A percentile compares a stretch with the other conserved stretches of the same genome.
Conservation (phyloP, 2,113 vertebrate genomes). For the Acanthochromis polyacanthus region DNA sequence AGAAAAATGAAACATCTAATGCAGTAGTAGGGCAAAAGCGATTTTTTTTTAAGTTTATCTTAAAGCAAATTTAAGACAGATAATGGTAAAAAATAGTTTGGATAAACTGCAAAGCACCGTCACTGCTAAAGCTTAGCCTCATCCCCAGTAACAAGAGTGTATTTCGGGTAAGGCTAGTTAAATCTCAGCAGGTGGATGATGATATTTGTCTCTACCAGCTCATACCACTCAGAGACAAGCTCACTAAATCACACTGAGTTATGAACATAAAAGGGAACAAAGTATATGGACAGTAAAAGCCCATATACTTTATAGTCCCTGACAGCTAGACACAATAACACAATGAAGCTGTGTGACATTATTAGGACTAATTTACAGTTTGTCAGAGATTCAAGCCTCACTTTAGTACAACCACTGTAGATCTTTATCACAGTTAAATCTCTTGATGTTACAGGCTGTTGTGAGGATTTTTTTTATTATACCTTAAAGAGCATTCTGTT, state of each 20-base stretch:
- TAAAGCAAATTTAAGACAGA: background rate
- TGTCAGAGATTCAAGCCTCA: background rate
- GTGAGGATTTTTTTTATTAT: background rate
- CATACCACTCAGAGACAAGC: conserved; percentile 10
- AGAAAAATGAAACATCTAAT: background rate
- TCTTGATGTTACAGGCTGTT: background rate
- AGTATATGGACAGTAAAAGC: background rate
- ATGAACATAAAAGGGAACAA: background rate
- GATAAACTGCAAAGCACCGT: background rate
- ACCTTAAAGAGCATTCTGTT: background rate
- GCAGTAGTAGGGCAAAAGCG: too few species aligned
- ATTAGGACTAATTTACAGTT: conserved; percentile 10
- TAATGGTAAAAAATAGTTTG: background rate
- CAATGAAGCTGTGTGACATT: background rate
- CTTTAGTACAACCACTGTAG: background rate
- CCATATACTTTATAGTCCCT: background rate
- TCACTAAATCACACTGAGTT: conserved; percentile 29
- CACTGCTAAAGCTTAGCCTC: background rate
- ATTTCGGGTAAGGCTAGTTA: conserved; percentile 13
- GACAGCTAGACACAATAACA: conserved; percentile 20
- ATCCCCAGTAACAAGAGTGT: conserved; percentile 5
- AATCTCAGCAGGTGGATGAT: conserved; percentile 37
- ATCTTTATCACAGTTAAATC: background rate
- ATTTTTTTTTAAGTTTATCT: too few species aligned
- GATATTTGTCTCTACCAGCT: conserved; percentile 12